Conservation (phyloP, 2,888 invertebrate genomes). For the Anodontia alba region DNA sequence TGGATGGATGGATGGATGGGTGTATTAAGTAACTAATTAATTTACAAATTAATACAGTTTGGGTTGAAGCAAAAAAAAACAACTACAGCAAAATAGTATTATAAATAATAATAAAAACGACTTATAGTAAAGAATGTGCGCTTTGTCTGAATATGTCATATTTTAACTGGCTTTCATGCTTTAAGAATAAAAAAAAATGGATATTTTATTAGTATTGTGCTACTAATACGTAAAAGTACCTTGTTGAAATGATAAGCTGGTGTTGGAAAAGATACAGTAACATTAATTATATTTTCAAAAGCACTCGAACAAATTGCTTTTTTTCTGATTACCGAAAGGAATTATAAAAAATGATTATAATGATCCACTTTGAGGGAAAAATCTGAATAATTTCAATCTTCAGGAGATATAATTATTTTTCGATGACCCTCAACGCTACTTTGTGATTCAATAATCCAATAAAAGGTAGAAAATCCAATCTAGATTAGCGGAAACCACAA, state of each 20-base stretch:
- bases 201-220: background rate
- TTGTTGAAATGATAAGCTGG: background rate
- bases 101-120: too few species aligned
- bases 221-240: background rate
- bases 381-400: background rate
- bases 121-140: too few species aligned
- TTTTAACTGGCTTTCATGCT: too few species aligned
- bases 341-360: background rate
- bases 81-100: too few species aligned
- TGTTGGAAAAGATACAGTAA: background rate
- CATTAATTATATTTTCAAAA: background rate
- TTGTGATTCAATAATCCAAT: conserved; percentile 10
- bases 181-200: too few species aligned
- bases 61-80: too few species aligned
- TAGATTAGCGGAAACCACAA: background rate
- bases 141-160: too few species aligned
- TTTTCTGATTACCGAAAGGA: background rate
- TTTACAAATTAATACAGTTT: too few species aligned
- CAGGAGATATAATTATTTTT: conserved; percentile 5
- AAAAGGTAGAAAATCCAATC: conserved; percentile 3
- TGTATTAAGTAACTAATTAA: too few species aligned
- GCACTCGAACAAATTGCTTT: background rate
- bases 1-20: too few species aligned
- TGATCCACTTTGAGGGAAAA: background rate
- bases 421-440: background rate